Percentiles rank a stretch among this genome's conserved stretches.
Conservation (phyloP, 2,113 vertebrate genomes). For the human (Homo sapiens) region DNA sequence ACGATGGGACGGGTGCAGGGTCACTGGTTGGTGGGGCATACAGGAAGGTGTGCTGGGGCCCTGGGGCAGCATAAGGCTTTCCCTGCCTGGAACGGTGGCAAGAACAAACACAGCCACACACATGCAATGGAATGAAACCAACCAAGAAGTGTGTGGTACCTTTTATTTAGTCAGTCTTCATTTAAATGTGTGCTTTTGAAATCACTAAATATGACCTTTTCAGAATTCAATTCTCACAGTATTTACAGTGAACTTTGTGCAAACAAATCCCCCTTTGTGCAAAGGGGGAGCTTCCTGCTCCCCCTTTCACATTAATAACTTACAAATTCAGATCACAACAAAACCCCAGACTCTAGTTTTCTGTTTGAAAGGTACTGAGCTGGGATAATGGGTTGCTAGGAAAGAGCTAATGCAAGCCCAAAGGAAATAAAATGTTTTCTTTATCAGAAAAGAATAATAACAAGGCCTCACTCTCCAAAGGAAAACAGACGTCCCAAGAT, state of each 20-base stretch:
- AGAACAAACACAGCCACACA: neutral
- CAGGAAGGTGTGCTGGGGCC: neutral
- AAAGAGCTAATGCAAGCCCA: neutral
- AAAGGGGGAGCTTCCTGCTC: neutral
- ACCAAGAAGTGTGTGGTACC: neutral
- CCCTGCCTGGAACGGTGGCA: neutral
- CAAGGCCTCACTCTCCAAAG: slow-evolving; percentile 47
- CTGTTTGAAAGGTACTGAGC: neutral
- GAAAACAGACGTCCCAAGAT: neutral
- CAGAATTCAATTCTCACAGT: slow-evolving; percentile 45
- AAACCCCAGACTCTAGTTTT: neutral
- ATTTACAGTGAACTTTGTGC: slow-evolving; percentile 52
- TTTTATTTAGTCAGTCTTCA: slow-evolving; percentile 58
- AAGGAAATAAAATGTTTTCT: slow-evolving; percentile 30
- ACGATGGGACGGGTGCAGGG: neutral
- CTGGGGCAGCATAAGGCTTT: neutral
- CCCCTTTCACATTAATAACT: neutral
- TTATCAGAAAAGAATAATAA: slow-evolving; percentile 53
- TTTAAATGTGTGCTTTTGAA: slow-evolving; percentile 55
- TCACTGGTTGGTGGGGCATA: no score
- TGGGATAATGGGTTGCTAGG: neutral
- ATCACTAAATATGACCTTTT: slow-evolving; percentile 59
- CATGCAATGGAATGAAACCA: neutral
- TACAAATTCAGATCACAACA: neutral
- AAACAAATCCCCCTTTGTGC: neutral